Evolutionary conservation across 1,140 invertebrate species (phyloP), one percentile per base, ranked within the genome.

Genomic region (Venustaconcha ellipsiformis): DNA sequence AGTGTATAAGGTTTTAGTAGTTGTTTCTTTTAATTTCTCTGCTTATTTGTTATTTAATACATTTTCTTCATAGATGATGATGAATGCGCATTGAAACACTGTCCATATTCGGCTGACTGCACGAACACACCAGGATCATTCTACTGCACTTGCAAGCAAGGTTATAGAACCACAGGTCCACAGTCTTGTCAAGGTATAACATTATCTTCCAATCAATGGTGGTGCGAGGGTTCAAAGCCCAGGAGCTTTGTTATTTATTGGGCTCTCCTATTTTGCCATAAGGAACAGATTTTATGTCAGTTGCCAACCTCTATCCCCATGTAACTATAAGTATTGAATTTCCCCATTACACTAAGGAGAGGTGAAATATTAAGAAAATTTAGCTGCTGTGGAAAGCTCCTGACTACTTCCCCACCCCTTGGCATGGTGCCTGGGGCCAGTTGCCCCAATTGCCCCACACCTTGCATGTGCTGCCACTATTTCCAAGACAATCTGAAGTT

Each of bases 111-210:
- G 14, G 73, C 86, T 12, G 64, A 67, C 18, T 87, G 86, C 74
- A 69, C 58, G 5, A 85, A 87, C 67, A 70, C 69, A 14, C 80
- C 77, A 17, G 86, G 86, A 63, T 77, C 78, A 18, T 87, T 82
- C 67, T 65, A 78, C 15, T 87, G 86, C 65, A 72, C 58, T 14
- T 87, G 86, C 76, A 80, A 84, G 23, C 58, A 64, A 17, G 86
- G 86, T 14, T 87, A 80, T 68, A 74, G 13, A 26, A 80, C 79
- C 59, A 79, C 59, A 23, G 76, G 73, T n/a, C 72, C 59, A 26
- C 68, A 55, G n/a, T 23, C 62, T 18, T 85, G 84, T 72, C 26
- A 82, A 80, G 82, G 82, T 83, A 79, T 60, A 55, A 11, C 11
- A 4, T 13, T n/a, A n/a, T 23, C 20, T 48, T 48, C 37, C 37